phyloP scores from a whole-genome alignment of 2,888 invertebrate species.

The Sturmia bella region DNA sequence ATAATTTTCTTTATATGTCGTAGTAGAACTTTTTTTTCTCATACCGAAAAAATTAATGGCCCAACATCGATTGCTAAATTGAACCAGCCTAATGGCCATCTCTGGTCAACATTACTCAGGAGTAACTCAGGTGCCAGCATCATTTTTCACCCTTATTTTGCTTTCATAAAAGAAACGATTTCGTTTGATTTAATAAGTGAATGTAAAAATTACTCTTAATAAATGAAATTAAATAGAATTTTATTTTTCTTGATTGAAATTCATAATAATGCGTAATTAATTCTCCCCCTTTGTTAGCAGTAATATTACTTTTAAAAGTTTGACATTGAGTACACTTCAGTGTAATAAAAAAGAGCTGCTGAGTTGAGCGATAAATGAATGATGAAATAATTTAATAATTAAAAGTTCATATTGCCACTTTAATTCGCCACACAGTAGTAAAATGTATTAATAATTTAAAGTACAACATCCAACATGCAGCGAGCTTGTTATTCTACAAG shows the following conservation, averaged over 20 bases:
- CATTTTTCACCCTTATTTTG: no score
- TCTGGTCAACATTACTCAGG: no score
- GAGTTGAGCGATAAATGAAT: background rate
- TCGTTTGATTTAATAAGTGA: no score
- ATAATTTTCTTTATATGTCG: no score
- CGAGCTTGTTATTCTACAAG: background rate
- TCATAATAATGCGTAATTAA: background rate
- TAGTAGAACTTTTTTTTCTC: no score
- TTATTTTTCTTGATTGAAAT: background rate
- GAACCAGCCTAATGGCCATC: no score
- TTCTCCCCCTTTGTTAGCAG: background rate
- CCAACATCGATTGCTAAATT: no score
- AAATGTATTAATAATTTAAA: constrained; percentile 3
- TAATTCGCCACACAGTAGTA: background rate
- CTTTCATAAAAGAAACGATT: no score
- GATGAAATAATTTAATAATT: constrained; percentile 4
- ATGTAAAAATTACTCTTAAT: no score
- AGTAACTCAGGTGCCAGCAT: no score
- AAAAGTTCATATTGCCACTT: background rate
- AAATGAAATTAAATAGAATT: no score
- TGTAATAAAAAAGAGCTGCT: background rate
- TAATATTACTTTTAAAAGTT: background rate
- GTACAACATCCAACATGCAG: constrained; percentile 8
- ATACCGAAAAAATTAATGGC: no score
- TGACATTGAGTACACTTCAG: constrained; percentile 6